A percentile compares a stretch with the other conserved stretches of the same genome.
These are phyloP conservation scores for Bhutanitis thaidina DNA, from an alignment of 2,888 invertebrate species.

Conservation along the genomic window DNA sequence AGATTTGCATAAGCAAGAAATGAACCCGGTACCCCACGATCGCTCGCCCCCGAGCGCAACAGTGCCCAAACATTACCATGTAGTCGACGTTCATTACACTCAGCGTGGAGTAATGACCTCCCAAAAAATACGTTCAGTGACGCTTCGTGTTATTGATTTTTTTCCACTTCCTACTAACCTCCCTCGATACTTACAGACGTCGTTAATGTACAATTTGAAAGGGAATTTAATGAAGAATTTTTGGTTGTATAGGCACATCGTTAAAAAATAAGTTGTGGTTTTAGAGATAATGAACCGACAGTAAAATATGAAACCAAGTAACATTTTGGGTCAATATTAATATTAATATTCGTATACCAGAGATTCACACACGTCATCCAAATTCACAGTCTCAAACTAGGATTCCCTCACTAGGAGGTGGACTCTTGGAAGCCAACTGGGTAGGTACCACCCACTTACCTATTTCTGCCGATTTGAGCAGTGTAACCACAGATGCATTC, in stretches of 20 bases:
- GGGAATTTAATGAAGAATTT: slow-evolving; percentile 11
- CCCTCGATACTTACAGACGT: not conserved
- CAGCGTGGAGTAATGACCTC: slow-evolving; percentile 18
- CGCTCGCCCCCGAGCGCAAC: slow-evolving; percentile 16
- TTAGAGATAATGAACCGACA: too few species aligned
- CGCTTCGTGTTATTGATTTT: slow-evolving; percentile 16
- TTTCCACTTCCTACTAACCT: slow-evolving; percentile 18
- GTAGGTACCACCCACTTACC: too few species aligned
- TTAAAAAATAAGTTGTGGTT: not conserved
- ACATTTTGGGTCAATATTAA: too few species aligned
- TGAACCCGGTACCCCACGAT: slow-evolving; percentile 19
- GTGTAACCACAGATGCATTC: too few species aligned
- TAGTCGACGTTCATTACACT: slow-evolving; percentile 19
- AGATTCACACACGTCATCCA: too few species aligned
- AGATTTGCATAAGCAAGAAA: slow-evolving; percentile 18
- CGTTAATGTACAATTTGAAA: slow-evolving; percentile 10
- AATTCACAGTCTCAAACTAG: too few species aligned
- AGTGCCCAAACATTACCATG: slow-evolving; percentile 20
- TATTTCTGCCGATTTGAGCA: too few species aligned
- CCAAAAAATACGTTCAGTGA: slow-evolving; percentile 19
- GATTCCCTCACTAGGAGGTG: too few species aligned
- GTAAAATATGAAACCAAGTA: too few species aligned
- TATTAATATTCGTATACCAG: too few species aligned
- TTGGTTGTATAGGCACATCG: slow-evolving; percentile 5
- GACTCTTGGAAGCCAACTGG: too few species aligned